Percentiles rank a stretch among this genome's conserved stretches.
Evolutionary conservation across 1,140 invertebrate genomes (phyloP).

Genomic region (Aricia agestis): DNA sequence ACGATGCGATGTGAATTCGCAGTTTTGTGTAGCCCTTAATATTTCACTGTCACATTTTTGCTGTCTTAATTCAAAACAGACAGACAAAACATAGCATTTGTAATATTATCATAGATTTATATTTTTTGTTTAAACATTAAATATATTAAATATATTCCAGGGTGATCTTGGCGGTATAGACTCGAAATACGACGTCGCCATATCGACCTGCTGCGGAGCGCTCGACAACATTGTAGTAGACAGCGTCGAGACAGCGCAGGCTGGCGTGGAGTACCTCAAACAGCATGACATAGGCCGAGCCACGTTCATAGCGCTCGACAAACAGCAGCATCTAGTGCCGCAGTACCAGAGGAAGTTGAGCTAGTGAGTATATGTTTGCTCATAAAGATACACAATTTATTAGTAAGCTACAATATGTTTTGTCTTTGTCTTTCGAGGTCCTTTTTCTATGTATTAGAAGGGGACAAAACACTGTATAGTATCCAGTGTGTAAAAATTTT

Average conservation of each 20-base stretch:
- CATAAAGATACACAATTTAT: no score
- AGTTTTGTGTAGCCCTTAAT: no score
- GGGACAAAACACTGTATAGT: no score
- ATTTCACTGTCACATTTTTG: no score
- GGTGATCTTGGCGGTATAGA: constrained; percentile 98
- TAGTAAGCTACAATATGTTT: no score
- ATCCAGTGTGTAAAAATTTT: no score
- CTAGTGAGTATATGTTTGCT: constrained; percentile 75
- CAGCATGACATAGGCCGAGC: constrained; percentile 84
- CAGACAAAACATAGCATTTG: no score
- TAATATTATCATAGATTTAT: no score
- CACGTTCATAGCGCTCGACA: constrained; percentile 86
- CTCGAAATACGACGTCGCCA: constrained; percentile 94
- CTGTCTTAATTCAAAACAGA: no score
- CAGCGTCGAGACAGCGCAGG: constrained; percentile 88
- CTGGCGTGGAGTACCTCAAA: constrained; percentile 91
- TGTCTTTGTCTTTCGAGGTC: no score
- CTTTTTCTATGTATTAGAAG: no score
- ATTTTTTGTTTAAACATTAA: not conserved
- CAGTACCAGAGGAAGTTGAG: constrained; percentile 66
- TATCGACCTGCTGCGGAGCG: constrained; percentile 94
- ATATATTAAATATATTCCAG: constrained; percentile 63
- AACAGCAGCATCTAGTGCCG: constrained; percentile 79
- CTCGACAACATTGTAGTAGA: constrained; percentile 97
- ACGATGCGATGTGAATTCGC: no score